Percentiles rank a stretch among this genome's conserved stretches.
These are phyloP conservation scores for Melieria omissa DNA, from an alignment of 2,888 invertebrate species.

Conservation along the genomic window DNA sequence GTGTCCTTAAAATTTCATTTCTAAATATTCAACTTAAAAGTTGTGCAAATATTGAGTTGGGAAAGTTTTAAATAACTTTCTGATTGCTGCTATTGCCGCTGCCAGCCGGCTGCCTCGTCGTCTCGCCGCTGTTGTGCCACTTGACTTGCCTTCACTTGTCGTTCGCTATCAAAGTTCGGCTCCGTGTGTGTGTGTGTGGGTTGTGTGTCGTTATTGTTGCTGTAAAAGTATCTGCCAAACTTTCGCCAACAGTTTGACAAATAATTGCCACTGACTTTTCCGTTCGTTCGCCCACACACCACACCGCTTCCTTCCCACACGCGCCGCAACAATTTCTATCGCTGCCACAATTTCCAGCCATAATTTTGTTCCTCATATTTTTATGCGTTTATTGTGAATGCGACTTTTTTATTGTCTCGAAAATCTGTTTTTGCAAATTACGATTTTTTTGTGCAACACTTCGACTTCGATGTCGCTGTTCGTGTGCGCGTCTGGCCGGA, in stretches of 20 bases:
- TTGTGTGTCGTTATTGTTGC: conserved; percentile 8
- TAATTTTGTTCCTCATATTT: too few species aligned
- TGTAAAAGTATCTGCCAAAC: conserved; percentile 15
- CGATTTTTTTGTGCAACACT: too few species aligned
- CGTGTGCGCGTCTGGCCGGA: too few species aligned
- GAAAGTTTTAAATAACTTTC: conserved; percentile 41
- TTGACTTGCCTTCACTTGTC: neutral
- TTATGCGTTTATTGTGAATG: too few species aligned
- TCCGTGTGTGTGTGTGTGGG: neutral
- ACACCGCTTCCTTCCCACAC: neutral
- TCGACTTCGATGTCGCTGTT: too few species aligned
- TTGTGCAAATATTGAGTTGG: conserved; percentile 39
- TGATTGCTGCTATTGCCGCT: conserved; percentile 36
- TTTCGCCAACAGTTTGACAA: conserved; percentile 24
- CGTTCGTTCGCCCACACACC: neutral
- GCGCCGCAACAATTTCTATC: neutral
- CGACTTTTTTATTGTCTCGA: too few species aligned
- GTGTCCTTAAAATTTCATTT: conserved; percentile 35
- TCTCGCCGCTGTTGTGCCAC: neutral
- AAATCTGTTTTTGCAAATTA: too few species aligned
- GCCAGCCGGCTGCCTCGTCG: neutral
- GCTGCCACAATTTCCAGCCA: too few species aligned
- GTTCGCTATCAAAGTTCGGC: neutral
- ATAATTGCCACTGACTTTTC: conserved; percentile 20
- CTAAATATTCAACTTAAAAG: conserved; percentile 32